Percentiles rank a stretch among this genome's conserved stretches.
phyloP scores from a whole-genome alignment of 1,140 invertebrate genomes.

The Listronotus bonariensis region DNA sequence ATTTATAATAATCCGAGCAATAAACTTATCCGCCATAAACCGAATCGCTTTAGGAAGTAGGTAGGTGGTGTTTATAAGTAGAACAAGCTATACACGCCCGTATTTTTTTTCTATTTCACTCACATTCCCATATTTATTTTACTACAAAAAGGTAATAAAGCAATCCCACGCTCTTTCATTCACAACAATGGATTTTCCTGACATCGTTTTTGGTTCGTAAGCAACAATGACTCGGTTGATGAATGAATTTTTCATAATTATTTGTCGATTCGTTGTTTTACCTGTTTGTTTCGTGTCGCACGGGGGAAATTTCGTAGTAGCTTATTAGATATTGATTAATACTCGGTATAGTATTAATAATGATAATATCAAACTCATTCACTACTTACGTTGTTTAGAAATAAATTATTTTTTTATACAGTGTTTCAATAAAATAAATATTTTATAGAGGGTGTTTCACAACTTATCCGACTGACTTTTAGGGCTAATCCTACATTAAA shows the following conservation, averaged over 20 bases:
- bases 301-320: too few species aligned
- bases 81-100: background rate
- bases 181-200: conserved; percentile 16
- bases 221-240: conserved; percentile 15
- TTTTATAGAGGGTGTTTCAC: too few species aligned
- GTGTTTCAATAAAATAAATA: too few species aligned
- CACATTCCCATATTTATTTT: conserved; percentile 16
- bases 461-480: too few species aligned
- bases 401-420: too few species aligned
- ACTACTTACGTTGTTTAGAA: too few species aligned
- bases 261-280: background rate
- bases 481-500: too few species aligned
- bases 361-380: too few species aligned
- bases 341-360: too few species aligned
- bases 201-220: conserved; percentile 13
- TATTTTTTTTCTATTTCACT: conserved; percentile 3
- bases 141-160: conserved; percentile 21
- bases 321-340: too few species aligned
- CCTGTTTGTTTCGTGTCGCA: too few species aligned
- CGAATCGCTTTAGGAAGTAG: conserved; percentile 7
- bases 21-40: background rate
- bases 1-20: too few species aligned
- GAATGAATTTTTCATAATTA: conserved; percentile 18
- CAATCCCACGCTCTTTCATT: conserved; percentile 16
- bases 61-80: conserved; percentile 13